phyloP scores from a whole-genome alignment of 2,888 invertebrate species.

The Prenolepis imparis region DNA sequence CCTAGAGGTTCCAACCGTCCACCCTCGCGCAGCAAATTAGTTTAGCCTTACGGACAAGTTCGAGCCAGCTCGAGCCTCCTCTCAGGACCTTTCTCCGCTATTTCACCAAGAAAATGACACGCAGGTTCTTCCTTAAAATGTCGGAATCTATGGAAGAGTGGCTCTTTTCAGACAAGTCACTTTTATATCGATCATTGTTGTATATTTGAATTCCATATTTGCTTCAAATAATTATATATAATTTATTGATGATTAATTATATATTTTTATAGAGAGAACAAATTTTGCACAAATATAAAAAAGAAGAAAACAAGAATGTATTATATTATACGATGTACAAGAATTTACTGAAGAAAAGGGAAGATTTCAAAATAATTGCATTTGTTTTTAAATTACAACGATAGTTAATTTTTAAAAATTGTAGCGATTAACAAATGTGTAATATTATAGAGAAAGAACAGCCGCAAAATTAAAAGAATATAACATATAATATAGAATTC shows the following conservation, averaged over 20 bases:
- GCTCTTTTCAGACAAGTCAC: background rate
- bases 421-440: background rate
- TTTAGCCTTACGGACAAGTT: constrained; percentile 78
- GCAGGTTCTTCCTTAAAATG: constrained; percentile 67
- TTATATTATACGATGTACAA: background rate
- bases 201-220: background rate
- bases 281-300: background rate
- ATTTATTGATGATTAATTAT: background rate
- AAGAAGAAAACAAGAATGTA: background rate
- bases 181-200: constrained; percentile 29
- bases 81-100: constrained; percentile 66
- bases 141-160: constrained; percentile 46
- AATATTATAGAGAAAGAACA: background rate
- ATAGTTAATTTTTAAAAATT: background rate
- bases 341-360: background rate
- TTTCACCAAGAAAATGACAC: constrained; percentile 71
- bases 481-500: background rate
- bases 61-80: constrained; percentile 66
- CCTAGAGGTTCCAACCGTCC: constrained; percentile 66
- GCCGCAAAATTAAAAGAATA: background rate
- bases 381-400: background rate
- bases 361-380: background rate
- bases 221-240: background rate
- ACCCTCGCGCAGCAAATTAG: constrained; percentile 78
- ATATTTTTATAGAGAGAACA: background rate